Evolutionary conservation across 2,797 vertebrate genomes (phyloP).

Genomic region (Cuniculus paca): DNA sequence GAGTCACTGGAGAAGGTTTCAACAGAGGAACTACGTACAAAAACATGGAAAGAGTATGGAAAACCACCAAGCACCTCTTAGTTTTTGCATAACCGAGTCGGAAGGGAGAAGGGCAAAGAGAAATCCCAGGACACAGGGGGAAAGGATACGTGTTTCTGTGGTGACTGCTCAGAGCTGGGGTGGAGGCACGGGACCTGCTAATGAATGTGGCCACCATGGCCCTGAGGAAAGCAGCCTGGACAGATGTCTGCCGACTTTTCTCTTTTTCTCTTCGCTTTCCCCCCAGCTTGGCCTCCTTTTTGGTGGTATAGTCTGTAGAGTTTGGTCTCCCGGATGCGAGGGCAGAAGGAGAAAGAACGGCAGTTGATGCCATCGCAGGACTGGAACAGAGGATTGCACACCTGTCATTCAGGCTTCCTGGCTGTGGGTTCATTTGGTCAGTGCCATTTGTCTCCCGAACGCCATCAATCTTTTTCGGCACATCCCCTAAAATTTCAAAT

Average conservation of each 20-base stretch:
- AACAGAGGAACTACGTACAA: background rate
- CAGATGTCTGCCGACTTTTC: too few species aligned
- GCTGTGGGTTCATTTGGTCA: accelerated
- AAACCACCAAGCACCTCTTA: background rate
- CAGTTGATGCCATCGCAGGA: background rate
- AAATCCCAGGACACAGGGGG: background rate
- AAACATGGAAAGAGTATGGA: background rate
- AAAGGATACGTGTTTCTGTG: background rate
- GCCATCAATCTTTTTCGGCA: background rate
- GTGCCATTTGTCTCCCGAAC: background rate
- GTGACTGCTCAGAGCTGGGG: background rate
- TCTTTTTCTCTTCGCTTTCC: background rate
- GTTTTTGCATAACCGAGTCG: background rate
- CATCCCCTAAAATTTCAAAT: background rate
- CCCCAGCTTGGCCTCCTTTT: background rate
- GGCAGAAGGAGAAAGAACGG: background rate
- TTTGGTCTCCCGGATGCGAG: background rate
- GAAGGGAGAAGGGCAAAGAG: background rate
- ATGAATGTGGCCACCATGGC: background rate
- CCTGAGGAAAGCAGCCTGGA: background rate
- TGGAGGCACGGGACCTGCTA: background rate
- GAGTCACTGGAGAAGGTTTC: background rate
- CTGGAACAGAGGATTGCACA: accelerated
- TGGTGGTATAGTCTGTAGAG: background rate
- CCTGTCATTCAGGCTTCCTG: background rate